These are phyloP conservation scores for Cartodere bifasciata DNA, from an alignment of 2,888 invertebrate genomes.

Conservation along the genomic window DNA sequence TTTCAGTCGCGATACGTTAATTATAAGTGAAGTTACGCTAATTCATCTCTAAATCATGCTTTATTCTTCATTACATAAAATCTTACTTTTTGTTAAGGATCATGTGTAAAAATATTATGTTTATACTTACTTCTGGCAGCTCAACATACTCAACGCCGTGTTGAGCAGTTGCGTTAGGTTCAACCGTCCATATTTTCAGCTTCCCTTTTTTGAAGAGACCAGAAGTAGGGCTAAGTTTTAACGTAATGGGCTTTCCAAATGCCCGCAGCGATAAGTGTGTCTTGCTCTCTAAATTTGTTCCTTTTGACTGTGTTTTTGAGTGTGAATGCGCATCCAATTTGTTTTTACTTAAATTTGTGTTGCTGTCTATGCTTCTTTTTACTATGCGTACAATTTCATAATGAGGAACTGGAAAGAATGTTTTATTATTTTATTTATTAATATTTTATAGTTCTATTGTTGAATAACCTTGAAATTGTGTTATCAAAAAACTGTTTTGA, in stretches of 20 bases:
- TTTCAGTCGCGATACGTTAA: too few species aligned
- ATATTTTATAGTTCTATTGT: too few species aligned
- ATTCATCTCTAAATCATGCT: too few species aligned
- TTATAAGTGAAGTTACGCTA: too few species aligned
- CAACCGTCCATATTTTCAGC: slow-evolving; percentile 70
- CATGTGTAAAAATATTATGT: neutral
- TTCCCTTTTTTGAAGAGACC: slow-evolving; percentile 67
- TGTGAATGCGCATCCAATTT: slow-evolving; percentile 29
- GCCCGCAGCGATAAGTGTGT: slow-evolving; percentile 62
- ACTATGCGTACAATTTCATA: slow-evolving; percentile 72
- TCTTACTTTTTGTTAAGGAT: too few species aligned
- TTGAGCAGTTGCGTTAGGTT: slow-evolving; percentile 63
- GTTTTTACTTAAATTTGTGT: slow-evolving; percentile 13
- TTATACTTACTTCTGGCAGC: slow-evolving; percentile 52
- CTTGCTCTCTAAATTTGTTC: slow-evolving; percentile 29
- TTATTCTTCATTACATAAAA: too few species aligned
- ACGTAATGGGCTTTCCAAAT: slow-evolving; percentile 63
- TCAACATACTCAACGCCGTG: slow-evolving; percentile 71
- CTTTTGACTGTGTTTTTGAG: slow-evolving; percentile 10
- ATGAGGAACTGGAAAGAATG: slow-evolving; percentile 50
- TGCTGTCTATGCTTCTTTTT: slow-evolving; percentile 26
- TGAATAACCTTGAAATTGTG: too few species aligned
- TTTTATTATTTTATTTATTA: too few species aligned
- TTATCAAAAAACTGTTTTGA: too few species aligned
- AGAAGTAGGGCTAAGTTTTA: slow-evolving; percentile 61